These are phyloP conservation scores for Lacanobia wlatinum DNA, from an alignment of 2,888 invertebrate genomes.

Conservation along the genomic window DNA sequence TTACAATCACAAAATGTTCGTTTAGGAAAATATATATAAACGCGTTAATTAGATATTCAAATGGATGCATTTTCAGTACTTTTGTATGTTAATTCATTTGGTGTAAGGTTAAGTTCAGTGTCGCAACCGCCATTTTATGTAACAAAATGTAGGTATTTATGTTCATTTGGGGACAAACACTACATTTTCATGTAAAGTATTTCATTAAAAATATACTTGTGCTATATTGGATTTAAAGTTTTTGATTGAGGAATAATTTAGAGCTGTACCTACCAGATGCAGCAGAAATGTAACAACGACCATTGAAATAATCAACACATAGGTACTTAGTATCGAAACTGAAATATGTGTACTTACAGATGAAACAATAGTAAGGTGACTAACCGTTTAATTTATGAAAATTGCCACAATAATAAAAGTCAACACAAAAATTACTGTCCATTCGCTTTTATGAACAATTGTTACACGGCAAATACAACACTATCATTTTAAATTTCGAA, in stretches of 20 bases:
- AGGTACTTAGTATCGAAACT: conserved; percentile 10
- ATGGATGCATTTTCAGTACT: conserved; percentile 87
- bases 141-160: conserved; percentile 68
- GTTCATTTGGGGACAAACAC: conserved; percentile 43
- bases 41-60: conserved; percentile 83
- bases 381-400: conserved; percentile 59
- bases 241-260: conserved; percentile 5
- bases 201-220: conserved; percentile 20
- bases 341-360: conserved; percentile 3
- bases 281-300: not conserved
- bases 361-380: conserved; percentile 50
- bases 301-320: not conserved
- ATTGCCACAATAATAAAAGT: conserved; percentile 43
- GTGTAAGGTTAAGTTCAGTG: conserved; percentile 89
- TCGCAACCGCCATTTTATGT: conserved; percentile 80
- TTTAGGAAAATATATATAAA: conserved; percentile 76
- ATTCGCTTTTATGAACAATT: conserved; percentile 61
- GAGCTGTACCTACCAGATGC: not conserved
- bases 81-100: conserved; percentile 88
- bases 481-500: conserved; percentile 53
- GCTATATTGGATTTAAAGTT: not conserved
- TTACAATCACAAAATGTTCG: conserved; percentile 70
- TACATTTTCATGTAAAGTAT: conserved; percentile 24
- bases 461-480: conserved; percentile 41
- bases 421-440: conserved; percentile 46